A percentile compares a stretch with the other conserved stretches of the same genome.
These are phyloP conservation scores for Nothocercus nigrocapillus DNA, from an alignment of 2,113 vertebrate genomes.

Conservation along the genomic window DNA sequence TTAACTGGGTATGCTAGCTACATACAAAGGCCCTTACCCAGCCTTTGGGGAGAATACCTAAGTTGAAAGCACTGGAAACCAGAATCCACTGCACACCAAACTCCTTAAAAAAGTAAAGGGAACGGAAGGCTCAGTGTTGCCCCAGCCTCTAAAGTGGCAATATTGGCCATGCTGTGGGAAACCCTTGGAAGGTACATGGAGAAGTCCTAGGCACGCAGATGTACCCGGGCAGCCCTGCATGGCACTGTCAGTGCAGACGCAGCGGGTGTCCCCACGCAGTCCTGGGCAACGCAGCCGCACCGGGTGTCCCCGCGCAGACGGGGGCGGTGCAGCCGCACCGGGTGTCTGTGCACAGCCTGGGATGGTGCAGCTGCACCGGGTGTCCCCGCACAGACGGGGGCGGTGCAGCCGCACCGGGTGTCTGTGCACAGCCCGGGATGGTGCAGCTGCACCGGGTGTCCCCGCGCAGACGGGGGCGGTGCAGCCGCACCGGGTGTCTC, in stretches of 20 bases:
- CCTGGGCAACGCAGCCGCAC: not conserved
- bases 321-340: not conserved
- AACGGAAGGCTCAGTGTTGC: fast-evolving
- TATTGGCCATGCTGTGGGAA: not conserved
- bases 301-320: not conserved
- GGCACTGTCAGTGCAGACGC: too few species aligned
- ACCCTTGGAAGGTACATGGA: not conserved
- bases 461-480: too few species aligned
- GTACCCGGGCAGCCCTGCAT: too few species aligned
- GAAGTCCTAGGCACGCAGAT: not conserved
- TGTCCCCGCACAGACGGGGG: too few species aligned
- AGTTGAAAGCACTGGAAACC: not conserved
- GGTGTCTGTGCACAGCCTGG: too few species aligned
- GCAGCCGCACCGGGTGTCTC: too few species aligned
- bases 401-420: not conserved
- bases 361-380: not conserved
- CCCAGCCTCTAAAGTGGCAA: not conserved
- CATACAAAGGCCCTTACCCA: not conserved
- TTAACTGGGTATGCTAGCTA: fast-evolving
- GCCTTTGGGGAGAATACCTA: too few species aligned
- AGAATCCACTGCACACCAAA: not conserved
- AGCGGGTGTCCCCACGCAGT: too few species aligned
- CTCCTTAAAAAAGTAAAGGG: not conserved
- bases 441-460: too few species aligned
- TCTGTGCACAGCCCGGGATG: too few species aligned